phyloP scores from a whole-genome alignment of 2,113 vertebrate genomes.

The Rissa tridactyla region DNA sequence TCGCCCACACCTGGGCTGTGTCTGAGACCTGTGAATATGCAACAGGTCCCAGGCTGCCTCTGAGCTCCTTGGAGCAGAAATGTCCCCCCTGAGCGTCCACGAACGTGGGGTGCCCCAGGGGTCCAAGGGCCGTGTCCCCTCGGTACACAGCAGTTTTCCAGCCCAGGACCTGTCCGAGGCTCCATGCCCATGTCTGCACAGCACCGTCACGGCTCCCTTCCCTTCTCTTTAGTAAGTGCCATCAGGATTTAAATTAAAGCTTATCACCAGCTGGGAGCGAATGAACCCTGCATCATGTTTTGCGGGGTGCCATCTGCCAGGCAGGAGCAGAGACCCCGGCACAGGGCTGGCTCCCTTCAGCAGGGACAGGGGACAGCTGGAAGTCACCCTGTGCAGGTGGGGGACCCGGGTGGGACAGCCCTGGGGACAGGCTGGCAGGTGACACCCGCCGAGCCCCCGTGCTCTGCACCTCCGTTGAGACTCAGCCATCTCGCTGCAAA shows the following conservation, averaged over 20 bases:
- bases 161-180: too few relatives aligned
- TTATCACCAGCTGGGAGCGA: background rate
- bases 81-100: background rate
- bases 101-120: background rate
- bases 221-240: background rate
- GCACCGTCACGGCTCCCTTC: accelerated
- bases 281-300: background rate
- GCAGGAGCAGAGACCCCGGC: background rate
- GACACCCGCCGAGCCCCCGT: accelerated
- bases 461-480: accelerated
- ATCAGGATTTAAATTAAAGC: background rate
- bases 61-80: background rate
- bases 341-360: background rate
- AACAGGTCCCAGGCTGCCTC: background rate
- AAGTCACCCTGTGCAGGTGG: accelerated
- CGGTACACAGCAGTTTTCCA: accelerated
- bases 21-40: background rate
- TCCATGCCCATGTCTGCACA: accelerated
- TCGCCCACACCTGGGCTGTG: accelerated
- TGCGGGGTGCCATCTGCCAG: background rate
- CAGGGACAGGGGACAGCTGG: background rate
- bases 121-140: accelerated
- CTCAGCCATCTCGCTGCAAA: accelerated
- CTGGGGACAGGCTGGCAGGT: background rate
- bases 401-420: background rate